Conservation (phyloP, 1,140 invertebrate species). For the Zaprionus davidi region DNA sequence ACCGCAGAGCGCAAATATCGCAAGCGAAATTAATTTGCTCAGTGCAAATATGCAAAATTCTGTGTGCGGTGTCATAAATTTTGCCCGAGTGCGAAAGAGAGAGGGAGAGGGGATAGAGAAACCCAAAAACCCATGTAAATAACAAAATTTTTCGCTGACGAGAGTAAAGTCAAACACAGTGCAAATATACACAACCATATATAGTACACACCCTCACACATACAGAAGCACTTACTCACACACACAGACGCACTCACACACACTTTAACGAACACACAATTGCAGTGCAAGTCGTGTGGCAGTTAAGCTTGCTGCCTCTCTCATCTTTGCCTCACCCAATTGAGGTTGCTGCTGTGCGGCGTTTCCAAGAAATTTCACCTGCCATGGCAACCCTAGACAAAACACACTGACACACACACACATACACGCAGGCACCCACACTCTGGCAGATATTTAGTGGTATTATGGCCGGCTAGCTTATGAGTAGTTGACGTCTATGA, state of each 20-base stretch:
- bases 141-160: slow-evolving; percentile 62
- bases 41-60: slow-evolving; percentile 55
- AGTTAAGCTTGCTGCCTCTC: slow-evolving; percentile 12
- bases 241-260: slow-evolving; percentile 15
- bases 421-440: background rate
- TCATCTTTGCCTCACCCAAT: slow-evolving; percentile 23
- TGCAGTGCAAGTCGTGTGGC: slow-evolving; percentile 35
- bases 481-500: slow-evolving; percentile 60
- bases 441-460: slow-evolving; percentile 49
- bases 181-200: slow-evolving; percentile 26
- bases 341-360: slow-evolving; percentile 41
- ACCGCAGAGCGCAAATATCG: slow-evolving; percentile 55
- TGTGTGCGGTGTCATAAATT: slow-evolving; percentile 61
- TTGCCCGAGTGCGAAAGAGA: slow-evolving; percentile 18
- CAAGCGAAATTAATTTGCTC: slow-evolving; percentile 63
- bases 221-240: slow-evolving; percentile 15
- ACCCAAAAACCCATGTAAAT: slow-evolving; percentile 46
- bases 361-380: slow-evolving; percentile 79
- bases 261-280: slow-evolving; percentile 17
- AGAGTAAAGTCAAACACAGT: slow-evolving; percentile 51
- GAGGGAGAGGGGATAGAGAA: slow-evolving; percentile 14
- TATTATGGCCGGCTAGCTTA: slow-evolving; percentile 66
- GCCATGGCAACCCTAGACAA: slow-evolving; percentile 54
- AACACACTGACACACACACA: slow-evolving; percentile 18
- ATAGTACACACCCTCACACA: slow-evolving; percentile 2